Base-by-base conservation (phyloP, 2,888 invertebrate species). In the Philereme transversata region DNA sequence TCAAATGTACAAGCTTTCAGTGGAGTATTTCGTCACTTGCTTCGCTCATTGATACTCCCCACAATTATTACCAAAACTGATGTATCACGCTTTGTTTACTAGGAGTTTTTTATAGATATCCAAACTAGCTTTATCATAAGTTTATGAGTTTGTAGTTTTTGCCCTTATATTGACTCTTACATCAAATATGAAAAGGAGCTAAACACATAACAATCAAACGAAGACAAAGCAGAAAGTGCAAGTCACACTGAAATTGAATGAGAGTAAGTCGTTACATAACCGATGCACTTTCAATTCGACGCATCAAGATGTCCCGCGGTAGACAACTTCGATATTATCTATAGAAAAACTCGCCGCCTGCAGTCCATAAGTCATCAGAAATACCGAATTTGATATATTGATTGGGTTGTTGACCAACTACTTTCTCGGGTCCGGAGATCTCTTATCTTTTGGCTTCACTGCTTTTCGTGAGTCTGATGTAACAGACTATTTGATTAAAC, bases 191-290 rank as follows among this genome's bases (percentile, higher is more conserved):
- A 51, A 51, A 55, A 47, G 38, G 48, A 49, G 44, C 5, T 51
- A 44, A 71, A 36, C 51, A 51, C 40, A 56, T 51, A 61, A 56
- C 54, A 59, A 60, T 71, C 69, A 75, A 68, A 70, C 70, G 71
- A 68, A 75, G 68, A 72, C 71, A 76, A 79, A 75, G 71, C 61
- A 54, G 53, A 84, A 84, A 80, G 70, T 68, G 82, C 79, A 71
- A 75, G 84, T 85, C 83, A 83, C 79, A 76, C 77, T 72, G 76
- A 82, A 84, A 86, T 84, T 79, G 83, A 83, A 84, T 81, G 76
- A 79, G 73, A 56, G 33, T 49, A 82, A 83, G 83, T 75, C 74
- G 82, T 88, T 87, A 82, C 86, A 79, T 74, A 85, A 88, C 77
- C 81, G 73, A 72, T 83, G 83, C 83, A 69, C 64, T 70, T 74